Evolutionary conservation across 2,797 vertebrate species (phyloP).

Genomic region (Amblyraja radiata): DNA sequence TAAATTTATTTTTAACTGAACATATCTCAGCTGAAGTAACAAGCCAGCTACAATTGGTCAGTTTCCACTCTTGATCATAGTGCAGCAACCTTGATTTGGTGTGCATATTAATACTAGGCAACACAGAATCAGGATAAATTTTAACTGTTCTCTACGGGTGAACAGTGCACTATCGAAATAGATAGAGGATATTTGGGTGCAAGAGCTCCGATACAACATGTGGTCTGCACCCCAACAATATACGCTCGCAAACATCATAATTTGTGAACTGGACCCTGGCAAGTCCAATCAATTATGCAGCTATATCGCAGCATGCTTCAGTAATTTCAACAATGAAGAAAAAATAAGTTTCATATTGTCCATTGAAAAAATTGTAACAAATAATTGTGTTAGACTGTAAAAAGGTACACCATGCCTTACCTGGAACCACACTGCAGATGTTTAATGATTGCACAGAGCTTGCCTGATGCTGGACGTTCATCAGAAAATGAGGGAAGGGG

Average conservation of each 20-base stretch:
- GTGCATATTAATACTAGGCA: not conserved
- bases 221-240: not conserved
- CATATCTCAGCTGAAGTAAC: not conserved
- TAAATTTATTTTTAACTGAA: not conserved
- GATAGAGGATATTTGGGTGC: not conserved
- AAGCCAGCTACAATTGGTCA: too few species aligned
- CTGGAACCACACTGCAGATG: not conserved
- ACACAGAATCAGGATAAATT: not conserved
- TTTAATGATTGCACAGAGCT: not conserved
- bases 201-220: not conserved
- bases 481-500: not conserved
- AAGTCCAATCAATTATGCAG: not conserved
- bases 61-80: not conserved
- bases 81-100: not conserved
- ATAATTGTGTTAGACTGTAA: not conserved
- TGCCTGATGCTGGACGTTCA: not conserved
- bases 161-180: not conserved
- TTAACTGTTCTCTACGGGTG: not conserved
- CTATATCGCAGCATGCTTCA: not conserved
- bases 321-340: not conserved
- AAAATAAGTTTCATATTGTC: not conserved
- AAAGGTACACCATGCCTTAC: not conserved
- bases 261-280: not conserved
- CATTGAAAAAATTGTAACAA: not conserved
- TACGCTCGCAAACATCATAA: not conserved